Conservation (phyloP, 2,888 invertebrate species). For the Eumacrocentrus americanus region DNA sequence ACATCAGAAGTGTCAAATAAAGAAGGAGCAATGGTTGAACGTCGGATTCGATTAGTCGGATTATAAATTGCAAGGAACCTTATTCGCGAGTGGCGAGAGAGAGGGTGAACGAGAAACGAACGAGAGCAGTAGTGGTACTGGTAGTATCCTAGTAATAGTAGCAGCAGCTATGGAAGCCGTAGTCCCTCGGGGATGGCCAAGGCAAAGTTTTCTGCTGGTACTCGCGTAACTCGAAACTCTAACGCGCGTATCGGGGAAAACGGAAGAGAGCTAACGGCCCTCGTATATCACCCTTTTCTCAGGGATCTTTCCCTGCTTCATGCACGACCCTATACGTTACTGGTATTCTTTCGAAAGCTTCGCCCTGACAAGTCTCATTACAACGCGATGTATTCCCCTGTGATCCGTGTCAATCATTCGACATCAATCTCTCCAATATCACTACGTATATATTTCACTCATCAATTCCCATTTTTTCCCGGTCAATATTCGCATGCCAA, state of each 20-base stretch:
- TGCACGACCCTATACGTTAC: conserved; percentile 29
- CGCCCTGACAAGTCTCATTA: conserved; percentile 22
- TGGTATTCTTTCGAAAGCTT: conserved; percentile 9
- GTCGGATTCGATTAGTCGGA: conserved; percentile 54
- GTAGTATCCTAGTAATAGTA: conserved; percentile 12
- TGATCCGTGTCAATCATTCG: conserved; percentile 15
- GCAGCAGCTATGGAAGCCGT: conserved; percentile 35
- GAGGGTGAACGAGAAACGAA: conserved; percentile 6
- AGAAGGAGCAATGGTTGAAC: conserved; percentile 35
- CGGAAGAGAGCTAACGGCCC: conserved; percentile 45
- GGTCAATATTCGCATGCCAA: background rate
- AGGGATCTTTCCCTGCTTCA: conserved; percentile 32
- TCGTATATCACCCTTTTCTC: conserved; percentile 49
- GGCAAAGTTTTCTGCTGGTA: conserved; percentile 54
- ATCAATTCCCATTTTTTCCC: background rate
- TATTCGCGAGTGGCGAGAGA: conserved; percentile 23
- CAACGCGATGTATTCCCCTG: conserved; percentile 3
- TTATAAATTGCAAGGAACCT: conserved; percentile 52
- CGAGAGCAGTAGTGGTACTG: conserved; percentile 6
- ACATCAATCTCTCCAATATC: background rate
- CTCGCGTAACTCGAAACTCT: conserved; percentile 56
- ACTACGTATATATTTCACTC: background rate
- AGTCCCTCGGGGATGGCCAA: conserved; percentile 49
- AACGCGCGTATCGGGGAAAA: conserved; percentile 46
- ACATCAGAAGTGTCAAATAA: conserved; percentile 33